These are phyloP conservation scores for Dendrocincla fuliginosa DNA, from an alignment of 2,797 vertebrate genomes.

Conservation along the genomic window DNA sequence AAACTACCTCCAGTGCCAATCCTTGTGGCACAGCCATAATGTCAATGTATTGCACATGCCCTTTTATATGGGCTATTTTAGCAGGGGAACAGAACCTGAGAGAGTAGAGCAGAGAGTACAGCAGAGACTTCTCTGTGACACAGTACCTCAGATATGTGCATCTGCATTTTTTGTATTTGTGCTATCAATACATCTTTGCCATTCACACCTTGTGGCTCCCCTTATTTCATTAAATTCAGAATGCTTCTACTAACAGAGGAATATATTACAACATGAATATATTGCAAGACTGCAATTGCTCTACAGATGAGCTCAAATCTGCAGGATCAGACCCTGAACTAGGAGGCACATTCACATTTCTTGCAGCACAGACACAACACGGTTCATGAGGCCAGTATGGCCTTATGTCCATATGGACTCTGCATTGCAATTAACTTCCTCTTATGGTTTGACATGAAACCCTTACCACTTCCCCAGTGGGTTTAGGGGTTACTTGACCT, in stretches of 20 bases:
- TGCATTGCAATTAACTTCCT: background rate
- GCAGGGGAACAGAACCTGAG: background rate
- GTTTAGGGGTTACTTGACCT: background rate
- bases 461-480: background rate
- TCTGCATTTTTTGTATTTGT: background rate
- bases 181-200: background rate
- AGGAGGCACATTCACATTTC: background rate
- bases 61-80: background rate
- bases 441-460: background rate
- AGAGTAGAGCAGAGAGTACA: background rate
- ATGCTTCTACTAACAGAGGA: background rate
- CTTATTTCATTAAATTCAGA: background rate
- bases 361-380: background rate
- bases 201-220: background rate
- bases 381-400: background rate
- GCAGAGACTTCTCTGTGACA: background rate
- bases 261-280: background rate
- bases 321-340: background rate
- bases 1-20: constrained; percentile 33
- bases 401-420: background rate
- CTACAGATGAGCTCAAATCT: background rate
- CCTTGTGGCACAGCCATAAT: background rate
- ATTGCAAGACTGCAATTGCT: background rate
- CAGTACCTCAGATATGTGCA: background rate
- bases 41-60: background rate